Percentiles rank a stretch among this genome's conserved stretches.
phyloP scores from a whole-genome alignment of 2,888 invertebrate species.

The Watsonalla binaria region DNA sequence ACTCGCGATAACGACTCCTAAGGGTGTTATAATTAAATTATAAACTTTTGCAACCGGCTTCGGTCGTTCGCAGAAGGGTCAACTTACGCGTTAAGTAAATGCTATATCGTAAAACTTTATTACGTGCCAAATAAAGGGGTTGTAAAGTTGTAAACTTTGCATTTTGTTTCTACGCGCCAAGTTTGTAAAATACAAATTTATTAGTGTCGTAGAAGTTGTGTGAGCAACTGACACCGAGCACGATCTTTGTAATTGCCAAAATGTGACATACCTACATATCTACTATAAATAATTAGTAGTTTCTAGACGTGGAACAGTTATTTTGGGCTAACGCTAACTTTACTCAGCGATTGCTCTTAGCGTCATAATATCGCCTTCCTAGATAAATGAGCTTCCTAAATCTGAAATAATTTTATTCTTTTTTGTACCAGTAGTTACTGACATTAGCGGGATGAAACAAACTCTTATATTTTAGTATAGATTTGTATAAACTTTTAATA shows the following conservation, averaged over 20 bases:
- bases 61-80: conserved; percentile 52
- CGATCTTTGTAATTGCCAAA: too few relatives aligned
- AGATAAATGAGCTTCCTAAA: not conserved
- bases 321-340: too few relatives aligned
- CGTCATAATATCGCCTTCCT: not conserved
- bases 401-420: too few relatives aligned
- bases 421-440: too few relatives aligned
- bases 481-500: too few relatives aligned
- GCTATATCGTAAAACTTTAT: conserved; percentile 74
- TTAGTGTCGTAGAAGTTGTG: conserved; percentile 18
- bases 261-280: not conserved
- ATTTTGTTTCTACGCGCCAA: conserved; percentile 42
- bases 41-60: conserved; percentile 61
- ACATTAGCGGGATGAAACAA: too few relatives aligned
- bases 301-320: too few relatives aligned
- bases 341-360: too few relatives aligned
- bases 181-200: conserved; percentile 48
- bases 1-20: conserved; percentile 53
- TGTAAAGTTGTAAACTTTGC: conserved; percentile 61
- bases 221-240: too few relatives aligned
- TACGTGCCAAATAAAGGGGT: conserved; percentile 75
- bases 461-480: too few relatives aligned
- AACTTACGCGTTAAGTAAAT: conserved; percentile 69
- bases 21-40: conserved; percentile 76
- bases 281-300: too few relatives aligned